These are phyloP conservation scores for Leptinotarsa peninsularis DNA, from an alignment of 2,888 invertebrate species.

Conservation along the genomic window DNA sequence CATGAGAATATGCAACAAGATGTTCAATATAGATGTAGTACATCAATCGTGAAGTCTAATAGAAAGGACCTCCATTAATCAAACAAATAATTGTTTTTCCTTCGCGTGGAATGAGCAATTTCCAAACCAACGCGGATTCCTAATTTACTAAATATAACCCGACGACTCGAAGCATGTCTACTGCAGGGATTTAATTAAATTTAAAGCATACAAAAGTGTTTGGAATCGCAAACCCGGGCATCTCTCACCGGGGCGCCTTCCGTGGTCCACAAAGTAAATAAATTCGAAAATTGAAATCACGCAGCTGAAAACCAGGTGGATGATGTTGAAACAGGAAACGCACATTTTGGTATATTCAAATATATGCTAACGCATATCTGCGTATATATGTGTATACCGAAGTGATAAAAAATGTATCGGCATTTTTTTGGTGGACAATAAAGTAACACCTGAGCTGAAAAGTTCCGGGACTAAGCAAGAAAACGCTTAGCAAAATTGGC, in stretches of 20 bases:
- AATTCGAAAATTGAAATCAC: slow-evolving; percentile 2
- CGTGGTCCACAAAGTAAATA: slow-evolving; percentile 3
- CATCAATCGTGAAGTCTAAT: too few relatives aligned
- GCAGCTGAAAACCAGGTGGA: slow-evolving; percentile 1
- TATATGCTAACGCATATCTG: neutral
- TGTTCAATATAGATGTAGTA: too few relatives aligned
- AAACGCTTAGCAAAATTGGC: too few relatives aligned
- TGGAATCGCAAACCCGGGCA: neutral
- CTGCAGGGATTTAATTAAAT: neutral
- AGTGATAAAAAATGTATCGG: too few relatives aligned
- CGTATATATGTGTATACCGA: too few relatives aligned
- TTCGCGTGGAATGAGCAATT: neutral
- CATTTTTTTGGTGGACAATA: too few relatives aligned
- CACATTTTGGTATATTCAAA: neutral
- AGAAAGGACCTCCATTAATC: neutral
- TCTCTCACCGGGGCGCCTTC: neutral
- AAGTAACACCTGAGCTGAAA: too few relatives aligned
- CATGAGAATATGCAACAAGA: too few relatives aligned
- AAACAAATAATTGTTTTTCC: neutral
- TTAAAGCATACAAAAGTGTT: neutral
- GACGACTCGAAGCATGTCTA: neutral
- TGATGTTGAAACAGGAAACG: slow-evolving; percentile 4
- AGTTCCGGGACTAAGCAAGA: too few relatives aligned
- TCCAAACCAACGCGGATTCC: neutral
- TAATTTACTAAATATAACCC: slow-evolving; percentile 2